Base-by-base conservation (phyloP, 2,888 invertebrate genomes). In the Augochlorella aurata region DNA sequence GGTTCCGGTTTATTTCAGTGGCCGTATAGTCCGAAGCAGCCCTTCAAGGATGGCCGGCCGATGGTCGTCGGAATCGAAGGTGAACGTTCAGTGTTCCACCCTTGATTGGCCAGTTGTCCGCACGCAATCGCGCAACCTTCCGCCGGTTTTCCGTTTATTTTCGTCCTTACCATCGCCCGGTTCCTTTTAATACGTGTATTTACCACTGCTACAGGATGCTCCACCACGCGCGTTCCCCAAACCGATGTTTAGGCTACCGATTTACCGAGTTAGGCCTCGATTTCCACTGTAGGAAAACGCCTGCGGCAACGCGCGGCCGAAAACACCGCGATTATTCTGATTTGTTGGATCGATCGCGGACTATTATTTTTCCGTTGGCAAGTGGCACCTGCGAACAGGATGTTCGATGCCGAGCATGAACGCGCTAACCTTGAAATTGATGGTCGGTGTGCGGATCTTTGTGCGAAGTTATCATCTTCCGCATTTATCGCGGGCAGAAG, bases 121-220 rank as follows among this genome's bases (percentile, higher is more conserved):
- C 75, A 75, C 61, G 75, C 79, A 66, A 79, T 69, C 77, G 61
- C 38, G 67, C 61, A 68, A 72, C 72, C 77, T 72, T 77, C 74
- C 81, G 45, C 38, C 58, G 79, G 50, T 76, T 76, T 76, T 65
- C 73, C 74, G 73, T 74, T 81, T 81, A 81, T 81, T 81, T 76
- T 79, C 77, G 61, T 77, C 45, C 67, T 38, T n/a, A 68, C 47
- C 71, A 18, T 58, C 61, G 61, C 14, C 61, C 29, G 61, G 24
- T 29, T 21, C 44, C 44, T 44, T 18, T 21, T 58, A 54, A 54
- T 54, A 54, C 21, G 54, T 54, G 21, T 44, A 24, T 3, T 58
- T 71, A 7, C 10, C 10, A 16, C 12, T 54, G 21, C 38, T 54
- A 54, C 54, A 54, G 54, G 54, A 54, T 54, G 12, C 21, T 54